phyloP scores from a whole-genome alignment of 2,113 vertebrate genomes.

The Mormyrus lacerda region DNA sequence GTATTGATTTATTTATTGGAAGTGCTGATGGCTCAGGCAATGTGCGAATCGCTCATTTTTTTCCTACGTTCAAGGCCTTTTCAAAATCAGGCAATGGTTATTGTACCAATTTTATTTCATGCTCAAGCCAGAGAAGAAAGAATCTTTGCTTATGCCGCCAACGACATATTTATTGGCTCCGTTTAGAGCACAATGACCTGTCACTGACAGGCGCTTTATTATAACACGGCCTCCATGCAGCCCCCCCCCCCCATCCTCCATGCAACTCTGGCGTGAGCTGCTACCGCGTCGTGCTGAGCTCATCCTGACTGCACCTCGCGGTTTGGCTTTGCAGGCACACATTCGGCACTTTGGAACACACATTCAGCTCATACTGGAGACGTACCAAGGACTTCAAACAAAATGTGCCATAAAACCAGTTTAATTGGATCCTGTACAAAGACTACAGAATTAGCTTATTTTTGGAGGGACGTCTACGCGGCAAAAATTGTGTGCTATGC shows the following conservation, averaged over 20 bases:
- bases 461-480: neutral
- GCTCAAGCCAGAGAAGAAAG: constrained; percentile 22
- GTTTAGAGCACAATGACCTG: constrained; percentile 36
- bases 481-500: neutral
- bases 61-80: constrained; percentile 29
- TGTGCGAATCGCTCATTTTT: constrained; percentile 37
- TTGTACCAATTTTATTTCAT: constrained; percentile 31
- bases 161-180: constrained; percentile 38
- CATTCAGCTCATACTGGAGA: neutral
- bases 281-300: neutral
- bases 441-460: neutral
- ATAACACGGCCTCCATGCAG: neutral
- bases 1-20: constrained; percentile 51
- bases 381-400: neutral
- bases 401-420: neutral
- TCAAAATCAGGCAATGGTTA: constrained; percentile 33
- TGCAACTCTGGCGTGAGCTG: neutral
- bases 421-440: neutral
- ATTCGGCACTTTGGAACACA: neutral
- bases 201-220: constrained; percentile 24
- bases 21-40: constrained; percentile 29
- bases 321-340: neutral
- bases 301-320: too few species aligned
- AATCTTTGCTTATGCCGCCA: constrained; percentile 26
- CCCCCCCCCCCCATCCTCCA: neutral